These are phyloP conservation scores for Prorops nasuta DNA, from an alignment of 1,140 invertebrate genomes.

Conservation along the genomic window DNA sequence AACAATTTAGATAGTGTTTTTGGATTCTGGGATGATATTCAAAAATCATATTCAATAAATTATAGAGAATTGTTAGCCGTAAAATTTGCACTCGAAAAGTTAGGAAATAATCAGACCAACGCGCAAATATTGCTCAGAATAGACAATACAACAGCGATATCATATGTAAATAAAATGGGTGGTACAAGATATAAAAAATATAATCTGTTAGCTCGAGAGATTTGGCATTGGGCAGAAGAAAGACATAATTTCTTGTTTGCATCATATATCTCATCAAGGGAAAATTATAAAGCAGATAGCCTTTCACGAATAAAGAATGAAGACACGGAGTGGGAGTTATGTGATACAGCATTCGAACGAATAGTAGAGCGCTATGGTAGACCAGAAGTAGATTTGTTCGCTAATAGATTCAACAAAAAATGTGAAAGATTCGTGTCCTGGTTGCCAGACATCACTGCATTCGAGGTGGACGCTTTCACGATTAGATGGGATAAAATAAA, in stretches of 20 bases:
- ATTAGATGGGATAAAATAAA: neutral
- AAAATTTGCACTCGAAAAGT: constrained; percentile 4
- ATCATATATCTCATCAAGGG: neutral
- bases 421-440: neutral
- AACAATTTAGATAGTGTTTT: neutral
- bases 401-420: neutral
- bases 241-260: neutral
- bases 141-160: constrained; percentile 10
- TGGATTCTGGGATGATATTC: neutral
- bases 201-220: neutral
- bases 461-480: neutral
- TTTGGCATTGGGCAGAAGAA: constrained; percentile 6
- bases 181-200: constrained; percentile 1
- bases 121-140: constrained; percentile 4
- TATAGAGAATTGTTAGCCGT: constrained; percentile 19
- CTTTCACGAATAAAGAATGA: neutral
- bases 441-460: neutral
- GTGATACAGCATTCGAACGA: neutral
- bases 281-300: neutral
- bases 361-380: neutral
- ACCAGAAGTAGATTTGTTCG: neutral
- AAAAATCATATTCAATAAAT: constrained; percentile 5
- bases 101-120: neutral
- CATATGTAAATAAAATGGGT: constrained; percentile 8
- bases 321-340: neutral